Evolutionary conservation across 2,888 invertebrate genomes (phyloP).

Genomic region (Anagyrus pseudococci): DNA sequence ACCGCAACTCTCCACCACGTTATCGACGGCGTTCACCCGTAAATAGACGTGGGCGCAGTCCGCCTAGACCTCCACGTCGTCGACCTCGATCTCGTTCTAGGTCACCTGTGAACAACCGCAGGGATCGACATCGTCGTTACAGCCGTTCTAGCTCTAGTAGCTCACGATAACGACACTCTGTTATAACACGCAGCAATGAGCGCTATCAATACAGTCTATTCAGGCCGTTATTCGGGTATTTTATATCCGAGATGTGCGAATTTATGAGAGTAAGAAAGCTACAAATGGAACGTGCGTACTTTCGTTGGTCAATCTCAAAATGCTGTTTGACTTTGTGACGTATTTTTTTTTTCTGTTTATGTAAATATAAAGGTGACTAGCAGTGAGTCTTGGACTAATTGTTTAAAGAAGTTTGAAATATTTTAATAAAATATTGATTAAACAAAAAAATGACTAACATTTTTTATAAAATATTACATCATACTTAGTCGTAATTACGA

Average conservation of each 20-base stretch:
- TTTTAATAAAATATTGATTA: too few species aligned
- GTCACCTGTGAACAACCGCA: slow-evolving; percentile 63
- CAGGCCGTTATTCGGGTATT: too few species aligned
- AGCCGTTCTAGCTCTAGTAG: slow-evolving; percentile 79
- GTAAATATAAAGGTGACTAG: slow-evolving; percentile 13
- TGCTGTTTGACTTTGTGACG: neutral
- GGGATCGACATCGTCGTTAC: slow-evolving; percentile 71
- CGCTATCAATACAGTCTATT: too few species aligned
- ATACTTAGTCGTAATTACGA: too few species aligned
- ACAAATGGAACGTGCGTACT: slow-evolving; percentile 20
- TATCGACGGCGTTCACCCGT: slow-evolving; percentile 54
- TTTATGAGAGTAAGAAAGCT: slow-evolving; percentile 6
- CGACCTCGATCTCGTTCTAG: slow-evolving; percentile 67
- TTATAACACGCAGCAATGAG: neutral
- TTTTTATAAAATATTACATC: too few species aligned
- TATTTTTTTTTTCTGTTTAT: slow-evolving; percentile 7
- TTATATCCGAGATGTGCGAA: neutral
- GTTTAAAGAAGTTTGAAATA: too few species aligned
- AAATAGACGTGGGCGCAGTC: slow-evolving; percentile 65
- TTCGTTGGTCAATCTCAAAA: neutral
- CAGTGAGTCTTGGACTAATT: too few species aligned
- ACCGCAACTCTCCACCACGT: slow-evolving; percentile 63
- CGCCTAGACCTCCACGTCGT: slow-evolving; percentile 66
- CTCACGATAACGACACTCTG: slow-evolving; percentile 65
- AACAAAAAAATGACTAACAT: too few species aligned